Evolutionary conservation across 2,797 vertebrate genomes (phyloP).

Genomic region (Lepidocolaptes lacrymiger): DNA sequence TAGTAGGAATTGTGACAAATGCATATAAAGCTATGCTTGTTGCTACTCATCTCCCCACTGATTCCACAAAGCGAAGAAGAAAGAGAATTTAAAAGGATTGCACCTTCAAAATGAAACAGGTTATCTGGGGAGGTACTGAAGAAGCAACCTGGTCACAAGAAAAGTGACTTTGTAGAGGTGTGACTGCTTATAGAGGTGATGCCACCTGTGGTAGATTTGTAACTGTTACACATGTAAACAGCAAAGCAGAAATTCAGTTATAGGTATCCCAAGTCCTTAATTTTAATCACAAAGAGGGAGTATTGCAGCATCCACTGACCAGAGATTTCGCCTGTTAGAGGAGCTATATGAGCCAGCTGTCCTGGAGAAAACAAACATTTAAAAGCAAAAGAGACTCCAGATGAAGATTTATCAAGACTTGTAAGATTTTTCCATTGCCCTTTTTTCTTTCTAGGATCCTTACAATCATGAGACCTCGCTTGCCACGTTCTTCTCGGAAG

Average conservation of each 20-base stretch:
- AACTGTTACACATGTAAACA: not conserved
- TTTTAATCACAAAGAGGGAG: not conserved
- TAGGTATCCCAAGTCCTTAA: not conserved
- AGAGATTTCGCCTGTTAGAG: not conserved
- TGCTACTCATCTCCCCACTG: not conserved
- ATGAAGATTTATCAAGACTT: not conserved
- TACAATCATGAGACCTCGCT: constrained; percentile 87
- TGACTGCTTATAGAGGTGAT: not conserved
- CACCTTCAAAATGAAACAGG: not conserved
- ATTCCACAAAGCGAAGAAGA: not conserved
- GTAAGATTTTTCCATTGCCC: not conserved
- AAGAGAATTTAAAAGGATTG: not conserved
- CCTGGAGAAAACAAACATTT: not conserved
- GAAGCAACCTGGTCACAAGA: not conserved
- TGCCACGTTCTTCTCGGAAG: constrained; percentile 82
- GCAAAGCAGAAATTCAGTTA: not conserved
- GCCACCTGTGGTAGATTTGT: not conserved
- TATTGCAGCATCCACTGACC: not conserved
- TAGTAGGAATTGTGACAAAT: not conserved
- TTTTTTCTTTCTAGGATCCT: constrained; percentile 80
- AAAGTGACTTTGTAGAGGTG: not conserved
- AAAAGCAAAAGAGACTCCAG: not conserved
- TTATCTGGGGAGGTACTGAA: not conserved
- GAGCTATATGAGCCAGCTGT: not conserved
- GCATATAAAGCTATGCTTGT: not conserved